Evolutionary conservation across 2,113 vertebrate genomes (phyloP), one percentile per base, ranked within the genome.

Genomic region (Notothenia rossii): DNA sequence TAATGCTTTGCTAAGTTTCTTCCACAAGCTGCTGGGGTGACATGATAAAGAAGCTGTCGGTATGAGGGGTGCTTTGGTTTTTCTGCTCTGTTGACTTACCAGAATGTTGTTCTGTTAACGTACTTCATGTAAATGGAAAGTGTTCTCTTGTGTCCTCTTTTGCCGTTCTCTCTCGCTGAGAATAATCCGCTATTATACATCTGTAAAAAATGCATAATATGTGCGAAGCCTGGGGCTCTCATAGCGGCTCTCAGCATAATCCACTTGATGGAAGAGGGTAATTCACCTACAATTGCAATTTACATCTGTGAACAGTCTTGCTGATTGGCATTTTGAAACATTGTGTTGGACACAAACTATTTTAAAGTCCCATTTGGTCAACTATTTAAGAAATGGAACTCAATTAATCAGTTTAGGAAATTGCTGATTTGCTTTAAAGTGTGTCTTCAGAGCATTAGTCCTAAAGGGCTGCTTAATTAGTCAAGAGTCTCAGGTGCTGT

Each of bases 111-210:
- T 89, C 63, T 73, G 69, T 83, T 85, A 85, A 73, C 85, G 86
- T 86, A 86, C 81, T 58, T 82, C 15, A 29, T 72, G 82, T 83
- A 84, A 86, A 84, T 81, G 67, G 56, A 48, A 79, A 36, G 29
- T 4, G 12, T 67, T 68, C 61, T 77, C 69, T 64, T 51, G 69
- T 79, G 72, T 51, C 61, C 62, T 71, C 29, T 53, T 74, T 40
- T 43, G 79, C 46, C 58, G 29, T 55, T 20, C 22, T 75, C 65
- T 76, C 67, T 79, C 11, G 11, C 49, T 75, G 71, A 83, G 74
- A 87, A 85, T 85, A 83, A 88, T 81, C 71, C 22, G 11, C 77
- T 49, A 86, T 90, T 77, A 87, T 83, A 79, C 66, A 63, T 76
- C 53, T 46, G 78, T 65, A 75, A 10, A 62, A 85, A 81, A 82